Conservation (phyloP, 2,113 vertebrate species). For the Petaurus breviceps region DNA sequence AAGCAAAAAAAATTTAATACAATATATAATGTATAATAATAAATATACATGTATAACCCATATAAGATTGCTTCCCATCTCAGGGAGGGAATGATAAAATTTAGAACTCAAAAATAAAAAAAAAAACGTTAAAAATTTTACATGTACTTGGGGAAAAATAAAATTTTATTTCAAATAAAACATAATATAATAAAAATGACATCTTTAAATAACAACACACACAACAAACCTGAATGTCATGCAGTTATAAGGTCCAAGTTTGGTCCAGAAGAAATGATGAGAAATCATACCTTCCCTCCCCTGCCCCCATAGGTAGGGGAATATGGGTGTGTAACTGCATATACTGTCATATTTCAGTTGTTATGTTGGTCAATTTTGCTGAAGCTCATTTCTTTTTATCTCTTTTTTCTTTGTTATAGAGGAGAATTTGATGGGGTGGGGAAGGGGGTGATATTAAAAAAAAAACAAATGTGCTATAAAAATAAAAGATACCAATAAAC, state of each 20-base stretch:
- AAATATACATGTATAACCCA: no score
- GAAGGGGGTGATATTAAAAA: background rate
- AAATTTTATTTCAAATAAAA: no score
- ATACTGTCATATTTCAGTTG: background rate
- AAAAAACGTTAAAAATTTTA: no score
- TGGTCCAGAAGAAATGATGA: background rate
- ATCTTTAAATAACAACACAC: background rate
- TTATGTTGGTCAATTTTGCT: background rate
- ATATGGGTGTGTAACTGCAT: background rate
- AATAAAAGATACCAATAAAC: background rate
- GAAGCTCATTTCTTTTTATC: background rate
- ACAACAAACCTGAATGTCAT: background rate
- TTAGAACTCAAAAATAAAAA: no score
- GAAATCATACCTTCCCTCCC: background rate
- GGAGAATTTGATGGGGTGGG: background rate
- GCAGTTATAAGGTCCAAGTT: background rate
- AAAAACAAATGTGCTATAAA: background rate
- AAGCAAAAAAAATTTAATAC: no score
- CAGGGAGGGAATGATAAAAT: no score
- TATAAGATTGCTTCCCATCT: no score
- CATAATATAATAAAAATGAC: no score
- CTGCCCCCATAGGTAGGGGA: background rate
- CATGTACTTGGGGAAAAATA: no score
- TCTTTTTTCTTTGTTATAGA: background rate
- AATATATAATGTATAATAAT: no score